Evolutionary conservation across 2,797 vertebrate genomes (phyloP), one percentile per base, ranked within the genome.

Genomic region (Rhabdomys pumilio): DNA sequence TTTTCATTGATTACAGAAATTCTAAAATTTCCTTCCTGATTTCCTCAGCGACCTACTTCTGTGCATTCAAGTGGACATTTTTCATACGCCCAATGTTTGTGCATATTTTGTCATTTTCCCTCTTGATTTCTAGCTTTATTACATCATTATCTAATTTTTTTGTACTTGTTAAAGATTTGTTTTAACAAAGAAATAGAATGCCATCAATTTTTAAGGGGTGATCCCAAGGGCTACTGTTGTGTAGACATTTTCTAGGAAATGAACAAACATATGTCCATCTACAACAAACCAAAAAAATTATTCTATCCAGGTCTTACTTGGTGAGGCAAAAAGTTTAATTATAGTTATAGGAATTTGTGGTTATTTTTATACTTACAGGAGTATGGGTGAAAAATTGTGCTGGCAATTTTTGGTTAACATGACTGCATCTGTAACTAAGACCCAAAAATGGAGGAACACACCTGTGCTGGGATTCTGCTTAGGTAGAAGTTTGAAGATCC

Each of bases 1-100:
- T 88, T 88, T 88, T 88, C 24, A 57, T 73, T 88, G 47, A 88
- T 88, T 57, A 88, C 59, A 44, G 85, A 10, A 57, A 75, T 57
- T 88, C 72, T 41, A 73, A 73, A 59, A 31, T 73, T 73, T 59
- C 6, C 53, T 75, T 73, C 13, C 10, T 88, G 85, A 73, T 75
- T 88, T 88, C n/a, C 73, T 44, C n/a, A 88, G 53, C 31, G 50
- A 31, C 69, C 67, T 88, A 57, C 50, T 73, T 57, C 67, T 88
- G 31, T 57, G 50, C n/a, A 57, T 41, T 88, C 50, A 88, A 57
- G n/a, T 41, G 15, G 67, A 11, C 55, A 57, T 57, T 88, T 87
- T 72, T 88, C 4, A 57, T 26, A 20, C 15, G 57, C n/a, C 9
- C 55, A 31, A 26, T 38, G 15, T 88, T 88, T 88, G 85, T 75